A percentile compares a stretch with the other conserved stretches of the same genome.
Evolutionary conservation across 2,888 invertebrate genomes (phyloP).

Genomic region (Drosophila monieri): DNA sequence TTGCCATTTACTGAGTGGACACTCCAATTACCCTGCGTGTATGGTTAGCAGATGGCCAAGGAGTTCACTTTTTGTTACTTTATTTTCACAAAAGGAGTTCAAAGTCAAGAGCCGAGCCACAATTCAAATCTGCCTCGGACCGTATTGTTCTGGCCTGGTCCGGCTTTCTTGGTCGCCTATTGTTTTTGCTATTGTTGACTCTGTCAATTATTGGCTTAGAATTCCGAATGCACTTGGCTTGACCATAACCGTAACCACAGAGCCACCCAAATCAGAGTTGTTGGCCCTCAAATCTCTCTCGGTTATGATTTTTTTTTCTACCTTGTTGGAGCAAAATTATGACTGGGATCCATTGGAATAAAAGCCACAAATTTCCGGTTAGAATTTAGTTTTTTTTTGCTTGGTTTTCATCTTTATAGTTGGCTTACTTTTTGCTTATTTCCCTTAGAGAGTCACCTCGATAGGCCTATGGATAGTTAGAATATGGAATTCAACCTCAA

Average conservation of each 20-base stretch:
- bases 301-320: slow-evolving; percentile 12
- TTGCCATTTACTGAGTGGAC: slow-evolving; percentile 46
- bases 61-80: slow-evolving; percentile 5
- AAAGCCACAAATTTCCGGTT: slow-evolving; percentile 73
- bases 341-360: slow-evolving; percentile 40
- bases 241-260: slow-evolving; percentile 61
- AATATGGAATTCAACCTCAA: too few relatives aligned
- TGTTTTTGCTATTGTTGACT: slow-evolving; percentile 67
- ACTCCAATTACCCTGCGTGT: slow-evolving; percentile 75
- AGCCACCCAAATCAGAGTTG: slow-evolving; percentile 64
- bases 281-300: slow-evolving; percentile 13
- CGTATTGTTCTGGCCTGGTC: slow-evolving; percentile 58
- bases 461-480: too few relatives aligned
- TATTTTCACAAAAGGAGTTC: slow-evolving; percentile 37
- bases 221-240: slow-evolving; percentile 70
- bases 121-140: slow-evolving; percentile 50
- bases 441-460: not conserved
- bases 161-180: slow-evolving; percentile 43
- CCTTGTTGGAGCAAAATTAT: slow-evolving; percentile 51
- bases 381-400: slow-evolving; percentile 40
- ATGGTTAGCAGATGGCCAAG: slow-evolving; percentile 18
- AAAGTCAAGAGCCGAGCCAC: slow-evolving; percentile 54
- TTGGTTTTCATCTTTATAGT: slow-evolving; percentile 9
- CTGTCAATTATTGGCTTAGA: slow-evolving; percentile 78
- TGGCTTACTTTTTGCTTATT: not conserved